A percentile compares a stretch with the other conserved stretches of the same genome.
These are phyloP conservation scores for Oreotragus oreotragus DNA, from an alignment of 2,113 vertebrate genomes.

Conservation along the genomic window DNA sequence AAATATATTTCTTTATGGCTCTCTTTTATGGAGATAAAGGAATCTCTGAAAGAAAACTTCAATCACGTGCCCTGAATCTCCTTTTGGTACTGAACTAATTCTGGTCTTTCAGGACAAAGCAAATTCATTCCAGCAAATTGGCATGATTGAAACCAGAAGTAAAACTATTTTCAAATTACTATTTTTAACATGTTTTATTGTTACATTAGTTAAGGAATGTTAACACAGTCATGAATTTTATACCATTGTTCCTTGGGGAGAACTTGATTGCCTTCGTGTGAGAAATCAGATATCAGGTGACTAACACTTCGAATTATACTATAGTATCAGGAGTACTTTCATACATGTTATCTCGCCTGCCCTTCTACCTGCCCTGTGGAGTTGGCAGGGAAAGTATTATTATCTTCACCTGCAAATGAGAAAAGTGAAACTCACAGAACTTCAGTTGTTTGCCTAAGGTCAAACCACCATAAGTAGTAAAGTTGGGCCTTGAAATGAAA, in stretches of 20 bases:
- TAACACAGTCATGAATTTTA: neutral
- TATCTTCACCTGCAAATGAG: neutral
- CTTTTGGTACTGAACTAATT: neutral
- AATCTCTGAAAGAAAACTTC: neutral
- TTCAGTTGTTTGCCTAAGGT: neutral
- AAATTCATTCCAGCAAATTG: neutral
- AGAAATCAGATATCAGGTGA: neutral
- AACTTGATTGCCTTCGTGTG: neutral
- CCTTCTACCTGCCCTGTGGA: neutral
- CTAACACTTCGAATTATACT: neutral
- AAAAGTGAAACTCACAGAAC: constrained; percentile 5
- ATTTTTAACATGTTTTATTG: neutral
- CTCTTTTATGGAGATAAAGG: neutral
- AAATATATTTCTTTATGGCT: neutral
- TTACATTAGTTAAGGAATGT: neutral
- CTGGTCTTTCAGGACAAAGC: neutral
- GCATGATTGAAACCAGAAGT: neutral
- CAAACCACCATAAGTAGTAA: neutral
- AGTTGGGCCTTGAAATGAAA: neutral
- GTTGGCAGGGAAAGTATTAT: neutral
- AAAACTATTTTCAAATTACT: neutral
- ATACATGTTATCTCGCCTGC: neutral
- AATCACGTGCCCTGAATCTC: neutral
- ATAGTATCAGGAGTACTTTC: constrained; percentile 2
- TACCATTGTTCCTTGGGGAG: neutral